Base-by-base conservation (phyloP, 1,140 invertebrate species). In the Pogonus chalceus region DNA sequence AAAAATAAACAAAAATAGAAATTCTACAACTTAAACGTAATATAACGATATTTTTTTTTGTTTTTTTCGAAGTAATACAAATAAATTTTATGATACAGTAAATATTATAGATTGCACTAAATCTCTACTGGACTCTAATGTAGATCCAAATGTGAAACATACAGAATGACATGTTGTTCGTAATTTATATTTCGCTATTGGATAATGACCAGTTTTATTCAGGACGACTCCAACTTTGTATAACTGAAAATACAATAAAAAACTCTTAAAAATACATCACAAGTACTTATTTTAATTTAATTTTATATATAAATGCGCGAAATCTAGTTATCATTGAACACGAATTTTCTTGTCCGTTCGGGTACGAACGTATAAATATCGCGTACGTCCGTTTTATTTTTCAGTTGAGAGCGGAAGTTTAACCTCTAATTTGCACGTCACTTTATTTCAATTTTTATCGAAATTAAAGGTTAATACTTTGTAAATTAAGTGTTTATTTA, bases 171-270 rank as follows among this genome's bases (percentile, higher is more conserved):
- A 79, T 12, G 69, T 69, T 22, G 81, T 75, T 51, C 77, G 74
- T 59, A 77, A 75, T 0, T 76, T 72, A 64, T 84, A 85, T 9
- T 76, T 73, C 50, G 82, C 85, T 69, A 82, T 81, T 10, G 84
- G 85, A 72, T 89, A 89, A 75, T 80, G 83, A 14, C 86, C 86
- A 54, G 78, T 72, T 68, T 87, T 87, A 69, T 88, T 88, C 68
- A 90, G 81, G 39, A 87, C 84, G 12, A 89, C 85, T 14, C 82
- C 85, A 52, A 90, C 80, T 67, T 85, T 82, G 66, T 89, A 89
- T 35, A 82, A 75, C 78, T 82, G 67, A 39, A 64, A 63, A 46
- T 51, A 18, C 53, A 49, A 51, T n/a, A 55, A 50, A 14, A 14
- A 20, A 50, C 3, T 51, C n/a, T 51, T 14, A 51, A 57, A 23